Percentiles rank a stretch among this genome's conserved stretches.
Evolutionary conservation across 2,888 invertebrate genomes (phyloP).

Genomic region (Rhamphomyia laevipes): DNA sequence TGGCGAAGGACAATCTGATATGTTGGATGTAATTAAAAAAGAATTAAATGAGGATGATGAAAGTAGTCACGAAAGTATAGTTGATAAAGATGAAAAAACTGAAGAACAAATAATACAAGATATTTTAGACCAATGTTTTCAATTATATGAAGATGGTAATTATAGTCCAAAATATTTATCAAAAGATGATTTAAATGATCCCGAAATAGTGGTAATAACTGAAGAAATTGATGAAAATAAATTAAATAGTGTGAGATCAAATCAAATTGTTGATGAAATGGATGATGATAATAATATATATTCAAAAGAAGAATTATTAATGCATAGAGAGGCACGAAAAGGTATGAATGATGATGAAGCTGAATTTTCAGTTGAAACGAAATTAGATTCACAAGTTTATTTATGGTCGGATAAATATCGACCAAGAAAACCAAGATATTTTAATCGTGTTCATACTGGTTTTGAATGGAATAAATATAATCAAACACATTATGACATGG

Average conservation of each 20-base stretch:
- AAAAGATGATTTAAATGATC: constrained; percentile 32
- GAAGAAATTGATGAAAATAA: constrained; percentile 65
- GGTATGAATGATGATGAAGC: constrained; percentile 81
- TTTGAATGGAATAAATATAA: constrained; percentile 99
- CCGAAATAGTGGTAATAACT: constrained; percentile 62
- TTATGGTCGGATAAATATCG: constrained; percentile 95
- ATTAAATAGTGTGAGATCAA: constrained; percentile 58
- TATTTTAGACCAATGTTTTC: constrained; percentile 40
- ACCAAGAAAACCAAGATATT: constrained; percentile 93
- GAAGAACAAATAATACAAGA: constrained; percentile 11
- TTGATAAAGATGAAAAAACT: not conserved
- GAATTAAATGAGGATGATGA: constrained; percentile 18
- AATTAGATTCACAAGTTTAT: constrained; percentile 66
- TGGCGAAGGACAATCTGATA: constrained; percentile 37
- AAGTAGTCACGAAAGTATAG: not conserved
- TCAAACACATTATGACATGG: constrained; percentile 99
- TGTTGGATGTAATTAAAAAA: constrained; percentile 8
- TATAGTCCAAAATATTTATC: constrained; percentile 71
- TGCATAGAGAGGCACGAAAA: constrained; percentile 70
- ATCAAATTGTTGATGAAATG: constrained; percentile 45
- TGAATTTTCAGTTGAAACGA: constrained; percentile 81
- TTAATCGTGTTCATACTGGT: constrained; percentile 91
- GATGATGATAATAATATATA: constrained; percentile 49
- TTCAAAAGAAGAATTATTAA: constrained; percentile 46
- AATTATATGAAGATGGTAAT: constrained; percentile 64